Evolutionary conservation across 1,140 invertebrate genomes (phyloP), one percentile per base, ranked within the genome.

Genomic region (Mesaphorura yosii): DNA sequence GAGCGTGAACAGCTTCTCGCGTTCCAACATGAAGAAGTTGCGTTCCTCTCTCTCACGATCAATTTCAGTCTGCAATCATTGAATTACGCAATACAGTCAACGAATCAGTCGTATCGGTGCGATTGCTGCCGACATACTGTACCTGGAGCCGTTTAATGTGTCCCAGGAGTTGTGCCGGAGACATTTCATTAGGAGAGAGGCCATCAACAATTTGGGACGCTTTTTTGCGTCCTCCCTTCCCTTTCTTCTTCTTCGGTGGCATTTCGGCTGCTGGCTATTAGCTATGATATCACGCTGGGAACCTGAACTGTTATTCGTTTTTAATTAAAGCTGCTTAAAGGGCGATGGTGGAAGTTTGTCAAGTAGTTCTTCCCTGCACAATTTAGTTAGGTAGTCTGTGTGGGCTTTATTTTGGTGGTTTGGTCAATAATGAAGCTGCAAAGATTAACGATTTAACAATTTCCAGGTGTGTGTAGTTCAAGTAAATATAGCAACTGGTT

Each of bases 21-120:
- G 75, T 70, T 97, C 92, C 46, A 95, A 68, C 72, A 95, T 91
- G 64, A 95, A 94, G 66, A 86, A 94, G 69, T 95, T 95, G 59
- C 91, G 73, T 69, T 96, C 90, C 70, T 95, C 90, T 62, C 90
- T 75, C 71, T 95, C 91, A 40, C 87, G 78, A 65, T 95, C 90
- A 66, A 94, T 74, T 72, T 95, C 89, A 63, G 53, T 45, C 60
- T 63, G 44, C 23, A 51, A 34, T 39, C 22, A 46, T 27, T 46
- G 5, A 5, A 20, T 20, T 46, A 46, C 23, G 20, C 28, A 25
- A 12, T 15, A n/a, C 22, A 42, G 10, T 25, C 28, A 45, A 53
- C 6, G 25, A 17, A 42, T 46, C 19, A 23, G 10, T 51, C n/a
- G 15, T 25, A 34, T 34, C n/a, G 31, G n/a, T n/a, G 31, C n/a